phyloP scores from a whole-genome alignment of 2,113 vertebrate genomes.

The Scomber scombrus region DNA sequence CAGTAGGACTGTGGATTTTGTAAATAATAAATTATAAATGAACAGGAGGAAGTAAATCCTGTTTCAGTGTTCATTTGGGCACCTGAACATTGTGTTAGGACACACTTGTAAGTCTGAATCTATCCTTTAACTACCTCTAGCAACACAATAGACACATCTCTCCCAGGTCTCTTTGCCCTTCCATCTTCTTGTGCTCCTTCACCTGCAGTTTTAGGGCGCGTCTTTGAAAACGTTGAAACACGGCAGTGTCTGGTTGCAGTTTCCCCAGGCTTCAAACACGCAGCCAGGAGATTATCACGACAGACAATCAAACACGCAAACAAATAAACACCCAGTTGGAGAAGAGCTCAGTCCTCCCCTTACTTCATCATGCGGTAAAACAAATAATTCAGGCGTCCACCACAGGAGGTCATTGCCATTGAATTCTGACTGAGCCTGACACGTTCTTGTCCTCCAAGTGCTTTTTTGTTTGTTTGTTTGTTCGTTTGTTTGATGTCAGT shows the following conservation, averaged over 20 bases:
- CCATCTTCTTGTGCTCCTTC: not conserved
- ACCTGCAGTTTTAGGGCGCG: not conserved
- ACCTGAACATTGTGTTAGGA: no score
- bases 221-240: conserved; percentile 27
- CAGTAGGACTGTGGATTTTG: no score
- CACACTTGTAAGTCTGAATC: no score
- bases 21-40: no score
- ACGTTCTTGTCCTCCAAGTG: conserved; percentile 57
- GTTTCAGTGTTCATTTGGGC: no score
- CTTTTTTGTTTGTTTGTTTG: conserved; percentile 47
- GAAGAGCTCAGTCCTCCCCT: conserved; percentile 12
- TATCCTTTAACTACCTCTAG: not conserved
- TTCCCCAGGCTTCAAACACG: conserved; percentile 38
- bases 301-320: conserved; percentile 52
- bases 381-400: conserved; percentile 54
- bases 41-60: no score
- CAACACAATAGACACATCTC: not conserved
- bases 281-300: conserved; percentile 39
- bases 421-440: conserved; percentile 29
- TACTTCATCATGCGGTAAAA: conserved; percentile 51
- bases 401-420: conserved; percentile 46
- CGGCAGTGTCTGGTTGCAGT: not conserved
- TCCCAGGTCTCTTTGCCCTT: no score
- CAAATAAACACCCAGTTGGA: conserved; percentile 39
- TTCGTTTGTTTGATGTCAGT: conserved; percentile 64